Evolutionary conservation across 2,113 vertebrate genomes (phyloP).

Genomic region (Cynocephalus volans): DNA sequence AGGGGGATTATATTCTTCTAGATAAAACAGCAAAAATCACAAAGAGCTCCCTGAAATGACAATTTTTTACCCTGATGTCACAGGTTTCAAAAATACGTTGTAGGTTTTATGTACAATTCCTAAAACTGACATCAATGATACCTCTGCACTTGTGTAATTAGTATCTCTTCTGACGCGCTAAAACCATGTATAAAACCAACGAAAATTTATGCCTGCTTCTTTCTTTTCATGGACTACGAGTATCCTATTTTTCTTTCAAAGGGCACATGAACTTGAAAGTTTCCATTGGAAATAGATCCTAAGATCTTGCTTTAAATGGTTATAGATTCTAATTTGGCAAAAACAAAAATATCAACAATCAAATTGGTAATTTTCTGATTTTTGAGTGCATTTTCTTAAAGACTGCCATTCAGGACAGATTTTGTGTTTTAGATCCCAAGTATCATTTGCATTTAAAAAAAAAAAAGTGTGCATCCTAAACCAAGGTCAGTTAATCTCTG

Average conservation of each 20-base stretch:
- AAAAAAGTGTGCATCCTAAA: conserved; percentile 23
- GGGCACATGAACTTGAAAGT: background rate
- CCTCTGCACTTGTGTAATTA: background rate
- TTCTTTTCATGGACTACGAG: background rate
- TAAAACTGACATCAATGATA: background rate
- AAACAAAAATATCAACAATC: background rate
- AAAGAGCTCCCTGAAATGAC: background rate
- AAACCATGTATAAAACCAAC: background rate
- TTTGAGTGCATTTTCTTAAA: conserved; percentile 10
- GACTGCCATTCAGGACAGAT: background rate
- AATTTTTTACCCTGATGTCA: background rate
- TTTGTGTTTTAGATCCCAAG: conserved; percentile 13
- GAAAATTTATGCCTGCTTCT: background rate
- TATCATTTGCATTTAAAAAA: conserved; percentile 60
- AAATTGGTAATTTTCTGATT: background rate
- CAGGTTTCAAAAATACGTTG: background rate
- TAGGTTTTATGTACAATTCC: background rate
- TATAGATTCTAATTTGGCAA: background rate
- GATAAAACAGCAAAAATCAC: background rate
- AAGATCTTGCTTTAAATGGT: background rate
- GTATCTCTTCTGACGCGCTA: background rate
- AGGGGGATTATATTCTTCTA: background rate
- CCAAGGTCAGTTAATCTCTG: conserved; percentile 57
- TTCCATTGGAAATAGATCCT: background rate
- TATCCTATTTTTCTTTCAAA: conserved; percentile 4